Base-by-base conservation (phyloP, 2,113 vertebrate species). In the Menidia beryllina region DNA sequence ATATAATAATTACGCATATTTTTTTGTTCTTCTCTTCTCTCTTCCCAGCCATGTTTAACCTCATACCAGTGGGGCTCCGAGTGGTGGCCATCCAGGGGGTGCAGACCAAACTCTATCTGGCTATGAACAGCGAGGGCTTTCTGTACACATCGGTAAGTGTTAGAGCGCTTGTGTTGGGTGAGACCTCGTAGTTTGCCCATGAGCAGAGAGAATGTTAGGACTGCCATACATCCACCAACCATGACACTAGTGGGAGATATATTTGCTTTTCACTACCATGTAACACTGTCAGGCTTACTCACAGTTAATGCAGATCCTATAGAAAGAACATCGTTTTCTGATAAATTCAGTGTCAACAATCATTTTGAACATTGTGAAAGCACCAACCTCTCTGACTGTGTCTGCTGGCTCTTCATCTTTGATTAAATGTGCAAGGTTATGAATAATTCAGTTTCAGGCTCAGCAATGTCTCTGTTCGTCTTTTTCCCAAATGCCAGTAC, bases 81-180 rank as follows among this genome's bases (percentile, higher is more conserved):
- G 98, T 99, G 91, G 98, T 99, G 93, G 98, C 98, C 81, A 99
- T 99, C 92, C 98, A 99, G 90, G 98, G 98, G 62, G 96, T 98
- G 90, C 97, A 99, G 91, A 98, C 96, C 81, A 98, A 98, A 91
- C 91, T 99, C 34, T 99, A 98, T 69, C 90, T 99, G 94, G 98
- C 98, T 66, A 99, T 99, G 97, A 99, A 99, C 94, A 98, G 96
- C 7, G 98, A 99, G 90, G 98, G 98, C 84, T 99, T 93, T 89
- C 91, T 99, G 63, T 99, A 99, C 79, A 98, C 98, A 91, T 99
- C 98, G 82, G 98, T 99, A 93, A 98, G 97, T 79, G 94, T 53
- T 26, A 61, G 39, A 56, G 48, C 24, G 26, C 20, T 12, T 21
- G 36, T 68, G 47, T 66, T 17, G 11, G 36, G 4, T 23, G 11